Evolutionary conservation across 1,140 invertebrate genomes (phyloP).

Genomic region (Drosophila lowei): DNA sequence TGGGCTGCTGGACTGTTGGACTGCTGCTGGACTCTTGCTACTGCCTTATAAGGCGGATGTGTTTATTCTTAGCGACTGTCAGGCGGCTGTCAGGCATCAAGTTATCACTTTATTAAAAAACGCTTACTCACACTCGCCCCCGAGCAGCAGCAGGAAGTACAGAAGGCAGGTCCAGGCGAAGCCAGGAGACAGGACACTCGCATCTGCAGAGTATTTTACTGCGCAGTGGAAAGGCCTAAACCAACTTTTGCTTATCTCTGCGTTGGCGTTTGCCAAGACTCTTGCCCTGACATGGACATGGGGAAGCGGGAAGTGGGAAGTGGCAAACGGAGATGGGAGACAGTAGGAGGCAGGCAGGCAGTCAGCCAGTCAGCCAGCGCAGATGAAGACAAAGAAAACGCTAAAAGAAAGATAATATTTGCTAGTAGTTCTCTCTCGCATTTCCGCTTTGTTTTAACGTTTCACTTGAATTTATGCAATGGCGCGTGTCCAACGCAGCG

Average conservation of each 20-base stretch:
- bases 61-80: slow-evolving; percentile 71
- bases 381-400: slow-evolving; percentile 53
- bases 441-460: slow-evolving; percentile 80
- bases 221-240: slow-evolving; percentile 62
- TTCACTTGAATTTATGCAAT: slow-evolving; percentile 80
- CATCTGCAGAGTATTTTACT: slow-evolving; percentile 41
- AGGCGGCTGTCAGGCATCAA: slow-evolving; percentile 65
- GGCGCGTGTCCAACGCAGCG: slow-evolving; percentile 78
- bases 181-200: slow-evolving; percentile 28
- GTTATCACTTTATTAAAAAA: slow-evolving; percentile 78
- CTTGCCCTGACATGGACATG: slow-evolving; percentile 39
- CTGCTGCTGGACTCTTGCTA: slow-evolving; percentile 19
- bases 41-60: slow-evolving; percentile 61
- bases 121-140: slow-evolving; percentile 63
- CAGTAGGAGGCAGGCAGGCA: not conserved
- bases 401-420: slow-evolving; percentile 69
- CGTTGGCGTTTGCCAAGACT: slow-evolving; percentile 52
- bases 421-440: slow-evolving; percentile 68
- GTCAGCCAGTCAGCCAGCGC: slow-evolving; percentile 28
- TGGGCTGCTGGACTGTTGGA: not conserved
- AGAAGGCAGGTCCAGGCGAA: slow-evolving; percentile 1
- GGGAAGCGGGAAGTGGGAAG: slow-evolving; percentile 5
- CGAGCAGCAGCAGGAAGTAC: not conserved
- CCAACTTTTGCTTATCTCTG: slow-evolving; percentile 67
- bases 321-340: slow-evolving; percentile 1